Percentiles rank a stretch among this genome's conserved stretches.
Conservation (phyloP, 1,140 invertebrate genomes). For the Saccostrea glomerata region DNA sequence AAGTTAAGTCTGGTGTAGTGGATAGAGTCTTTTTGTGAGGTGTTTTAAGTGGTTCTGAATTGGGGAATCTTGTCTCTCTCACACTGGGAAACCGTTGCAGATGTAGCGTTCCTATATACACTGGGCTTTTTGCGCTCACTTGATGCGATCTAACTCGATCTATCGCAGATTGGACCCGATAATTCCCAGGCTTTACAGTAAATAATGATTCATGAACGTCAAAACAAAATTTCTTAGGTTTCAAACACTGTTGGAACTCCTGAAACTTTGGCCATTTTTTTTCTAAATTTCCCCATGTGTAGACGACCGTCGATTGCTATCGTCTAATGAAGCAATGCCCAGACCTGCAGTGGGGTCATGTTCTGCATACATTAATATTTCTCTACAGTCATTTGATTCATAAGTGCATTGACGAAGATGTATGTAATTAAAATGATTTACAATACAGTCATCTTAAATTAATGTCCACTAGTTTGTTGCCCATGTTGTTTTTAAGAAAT, state of each 20-base stretch:
- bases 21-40: not conserved
- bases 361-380: not conserved
- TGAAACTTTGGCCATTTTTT: slow-evolving; percentile 17
- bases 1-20: slow-evolving; percentile 46
- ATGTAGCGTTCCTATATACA: slow-evolving; percentile 25
- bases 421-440: no score
- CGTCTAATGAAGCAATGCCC: not conserved
- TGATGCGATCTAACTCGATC: slow-evolving; percentile 34
- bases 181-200: slow-evolving; percentile 6
- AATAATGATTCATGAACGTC: slow-evolving; percentile 33
- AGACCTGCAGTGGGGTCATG: not conserved
- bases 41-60: slow-evolving; percentile 10
- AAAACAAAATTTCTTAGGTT: slow-evolving; percentile 35
- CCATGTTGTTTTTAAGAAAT: no score
- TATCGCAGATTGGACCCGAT: slow-evolving; percentile 21
- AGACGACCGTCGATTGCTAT: not conserved
- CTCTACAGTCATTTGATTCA: not conserved
- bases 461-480: no score
- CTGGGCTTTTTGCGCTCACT: not conserved
- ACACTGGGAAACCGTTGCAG: not conserved
- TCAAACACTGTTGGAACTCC: slow-evolving; percentile 24
- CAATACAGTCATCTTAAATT: no score
- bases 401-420: not conserved
- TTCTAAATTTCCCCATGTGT: not conserved
- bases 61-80: not conserved